A percentile compares a stretch with the other conserved stretches of the same genome.
These are phyloP conservation scores for Trematomus loennbergii DNA, from an alignment of 2,113 vertebrate genomes.

Conservation along the genomic window DNA sequence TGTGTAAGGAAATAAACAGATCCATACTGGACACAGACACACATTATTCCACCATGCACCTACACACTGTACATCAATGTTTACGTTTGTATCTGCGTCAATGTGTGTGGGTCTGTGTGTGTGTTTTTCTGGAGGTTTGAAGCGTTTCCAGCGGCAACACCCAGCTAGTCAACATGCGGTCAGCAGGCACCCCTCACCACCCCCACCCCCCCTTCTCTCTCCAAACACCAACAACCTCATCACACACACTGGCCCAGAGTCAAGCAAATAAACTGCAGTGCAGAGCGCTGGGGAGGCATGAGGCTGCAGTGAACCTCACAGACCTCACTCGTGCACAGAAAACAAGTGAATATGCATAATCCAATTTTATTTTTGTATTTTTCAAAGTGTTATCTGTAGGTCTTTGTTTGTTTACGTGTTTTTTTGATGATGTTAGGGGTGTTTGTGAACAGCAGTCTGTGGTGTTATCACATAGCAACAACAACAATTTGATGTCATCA, in stretches of 20 bases:
- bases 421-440: conserved; percentile 4
- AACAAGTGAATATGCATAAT: not conserved
- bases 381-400: conserved; percentile 15
- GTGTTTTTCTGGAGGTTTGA: conserved; percentile 62
- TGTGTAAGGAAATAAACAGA: conserved; percentile 74
- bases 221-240: conserved; percentile 70
- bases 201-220: not conserved
- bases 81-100: conserved; percentile 44
- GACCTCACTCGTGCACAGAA: conserved; percentile 5
- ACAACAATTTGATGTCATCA: conserved; percentile 10
- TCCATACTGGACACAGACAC: conserved; percentile 16
- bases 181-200: conserved; percentile 24
- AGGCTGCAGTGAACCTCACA: conserved; percentile 54
- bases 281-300: conserved; percentile 30
- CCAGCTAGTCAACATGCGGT: conserved; percentile 78
- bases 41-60: conserved; percentile 3
- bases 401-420: conserved; percentile 4
- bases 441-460: conserved; percentile 13
- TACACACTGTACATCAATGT: conserved; percentile 13
- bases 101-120: not conserved
- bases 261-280: conserved; percentile 73
- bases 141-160: conserved; percentile 76
- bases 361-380: not conserved
- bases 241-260: conserved; percentile 60
- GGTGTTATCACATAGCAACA: conserved; percentile 21